A percentile compares a stretch with the other conserved stretches of the same genome.
Evolutionary conservation across 1,140 invertebrate species (phyloP).

Genomic region (Macrostomum lignano): DNA sequence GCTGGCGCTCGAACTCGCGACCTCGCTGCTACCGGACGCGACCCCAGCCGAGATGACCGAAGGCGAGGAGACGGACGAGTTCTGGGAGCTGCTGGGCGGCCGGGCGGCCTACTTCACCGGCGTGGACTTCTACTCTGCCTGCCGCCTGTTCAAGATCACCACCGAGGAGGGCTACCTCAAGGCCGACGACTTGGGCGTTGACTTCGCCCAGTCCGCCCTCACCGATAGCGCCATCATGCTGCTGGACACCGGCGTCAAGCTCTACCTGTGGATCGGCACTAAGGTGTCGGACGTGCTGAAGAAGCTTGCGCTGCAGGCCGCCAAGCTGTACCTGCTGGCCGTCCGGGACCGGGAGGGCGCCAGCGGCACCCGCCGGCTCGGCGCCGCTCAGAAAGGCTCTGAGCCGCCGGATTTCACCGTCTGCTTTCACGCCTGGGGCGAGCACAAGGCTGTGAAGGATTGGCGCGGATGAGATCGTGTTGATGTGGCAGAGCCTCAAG

Average conservation of each 20-base stretch:
- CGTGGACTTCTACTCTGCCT: conserved; percentile 71
- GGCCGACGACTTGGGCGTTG: conserved; percentile 92
- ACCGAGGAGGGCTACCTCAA: conserved; percentile 98
- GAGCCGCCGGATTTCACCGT: conserved; percentile 75
- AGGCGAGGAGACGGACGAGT: conserved; percentile 91
- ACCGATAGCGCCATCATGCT: conserved; percentile 99
- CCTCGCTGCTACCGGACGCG: too few species aligned
- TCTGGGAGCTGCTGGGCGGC: conserved; percentile 77
- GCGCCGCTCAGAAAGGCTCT: conserved; percentile 81
- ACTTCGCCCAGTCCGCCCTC: conserved; percentile 97
- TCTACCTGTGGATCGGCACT: conserved; percentile 85
- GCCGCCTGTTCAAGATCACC: conserved; percentile 78
- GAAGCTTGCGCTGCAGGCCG: conserved; percentile 88
- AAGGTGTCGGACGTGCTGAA: conserved; percentile 91
- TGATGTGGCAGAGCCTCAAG: too few species aligned
- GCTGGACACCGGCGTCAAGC: conserved; percentile 80
- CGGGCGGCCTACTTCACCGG: conserved; percentile 61
- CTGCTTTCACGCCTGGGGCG: conserved; percentile 87
- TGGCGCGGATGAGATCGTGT: conserved; percentile 8
- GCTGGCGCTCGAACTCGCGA: too few species aligned
- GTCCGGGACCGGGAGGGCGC: too few species aligned
- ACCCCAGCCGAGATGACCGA: too few species aligned
- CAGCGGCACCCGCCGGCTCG: too few species aligned
- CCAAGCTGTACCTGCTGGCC: conserved; percentile 79
- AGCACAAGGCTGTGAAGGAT: conserved; percentile 24